These are phyloP conservation scores for Hippocampus kuda DNA, from an alignment of 2,797 vertebrate genomes.

Conservation along the genomic window DNA sequence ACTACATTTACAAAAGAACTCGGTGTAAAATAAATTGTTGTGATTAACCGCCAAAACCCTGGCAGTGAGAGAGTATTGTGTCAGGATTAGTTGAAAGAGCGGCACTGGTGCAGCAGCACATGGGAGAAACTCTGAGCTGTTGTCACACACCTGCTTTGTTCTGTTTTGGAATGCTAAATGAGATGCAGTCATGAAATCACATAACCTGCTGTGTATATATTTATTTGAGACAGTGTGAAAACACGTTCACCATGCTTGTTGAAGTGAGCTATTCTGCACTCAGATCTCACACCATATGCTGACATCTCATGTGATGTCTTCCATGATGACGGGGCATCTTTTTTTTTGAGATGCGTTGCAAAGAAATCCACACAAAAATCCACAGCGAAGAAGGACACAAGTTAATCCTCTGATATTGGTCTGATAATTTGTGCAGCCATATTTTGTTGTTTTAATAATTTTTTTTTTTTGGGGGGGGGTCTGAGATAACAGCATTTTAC, in stretches of 20 bases:
- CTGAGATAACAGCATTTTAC: neutral
- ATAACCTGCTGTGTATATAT: neutral
- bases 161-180: neutral
- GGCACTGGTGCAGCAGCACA: neutral
- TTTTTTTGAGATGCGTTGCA: neutral
- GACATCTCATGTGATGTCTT: neutral
- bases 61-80: neutral
- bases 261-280: too few relatives aligned
- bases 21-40: neutral
- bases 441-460: neutral
- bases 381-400: neutral
- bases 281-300: neutral
- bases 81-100: neutral
- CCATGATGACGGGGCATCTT: neutral
- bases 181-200: neutral
- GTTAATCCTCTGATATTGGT: neutral
- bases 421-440: neutral
- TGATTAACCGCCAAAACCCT: neutral
- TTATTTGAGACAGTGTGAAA: too few relatives aligned
- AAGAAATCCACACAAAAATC: neutral
- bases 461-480: neutral
- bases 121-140: neutral
- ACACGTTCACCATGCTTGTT: too few relatives aligned
- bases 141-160: neutral
- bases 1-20: neutral